Evolutionary conservation across 2,113 vertebrate species (phyloP).

Genomic region (Tenebrosternarchus preto): DNA sequence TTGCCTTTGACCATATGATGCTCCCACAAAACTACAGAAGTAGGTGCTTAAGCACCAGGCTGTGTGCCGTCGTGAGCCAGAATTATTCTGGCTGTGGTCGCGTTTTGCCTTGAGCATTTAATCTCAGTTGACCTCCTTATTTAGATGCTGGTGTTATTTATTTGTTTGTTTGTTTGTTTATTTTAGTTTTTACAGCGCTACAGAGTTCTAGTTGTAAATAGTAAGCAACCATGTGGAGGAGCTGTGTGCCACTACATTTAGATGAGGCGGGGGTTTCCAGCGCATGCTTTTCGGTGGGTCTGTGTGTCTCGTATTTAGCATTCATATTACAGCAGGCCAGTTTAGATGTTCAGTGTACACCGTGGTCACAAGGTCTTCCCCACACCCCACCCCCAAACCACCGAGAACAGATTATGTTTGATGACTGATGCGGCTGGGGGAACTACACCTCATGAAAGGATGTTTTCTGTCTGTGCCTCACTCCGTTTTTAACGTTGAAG

Average conservation of each 20-base stretch:
- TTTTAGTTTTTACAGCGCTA: neutral
- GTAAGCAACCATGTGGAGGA: conserved; percentile 30
- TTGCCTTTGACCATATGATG: neutral
- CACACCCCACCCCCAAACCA: neutral
- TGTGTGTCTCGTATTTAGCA: conserved; percentile 32
- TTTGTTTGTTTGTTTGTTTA: too few species aligned
- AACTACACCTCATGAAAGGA: neutral
- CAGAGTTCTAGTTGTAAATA: conserved; percentile 51
- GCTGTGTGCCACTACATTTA: conserved; percentile 49
- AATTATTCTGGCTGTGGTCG: conserved; percentile 17
- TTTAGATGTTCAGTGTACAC: conserved; percentile 16
- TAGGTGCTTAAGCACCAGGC: neutral
- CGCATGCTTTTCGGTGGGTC: conserved; percentile 56
- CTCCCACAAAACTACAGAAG: too few species aligned
- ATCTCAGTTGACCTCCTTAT: conserved; percentile 13
- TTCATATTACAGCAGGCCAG: conserved; percentile 16
- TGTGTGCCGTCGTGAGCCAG: neutral
- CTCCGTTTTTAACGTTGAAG: conserved; percentile 9
- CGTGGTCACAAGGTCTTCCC: conserved; percentile 15
- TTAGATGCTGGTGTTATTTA: conserved; percentile 45
- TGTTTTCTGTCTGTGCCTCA: neutral
- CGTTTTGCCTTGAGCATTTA: neutral
- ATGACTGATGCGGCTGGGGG: too few species aligned
- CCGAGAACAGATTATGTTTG: too few species aligned
- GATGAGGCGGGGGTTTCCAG: conserved; percentile 71